These are phyloP conservation scores for Apostichopus leukothele DNA, from an alignment of 53 echinoderm and acorn worm species.

Conservation along the genomic window DNA sequence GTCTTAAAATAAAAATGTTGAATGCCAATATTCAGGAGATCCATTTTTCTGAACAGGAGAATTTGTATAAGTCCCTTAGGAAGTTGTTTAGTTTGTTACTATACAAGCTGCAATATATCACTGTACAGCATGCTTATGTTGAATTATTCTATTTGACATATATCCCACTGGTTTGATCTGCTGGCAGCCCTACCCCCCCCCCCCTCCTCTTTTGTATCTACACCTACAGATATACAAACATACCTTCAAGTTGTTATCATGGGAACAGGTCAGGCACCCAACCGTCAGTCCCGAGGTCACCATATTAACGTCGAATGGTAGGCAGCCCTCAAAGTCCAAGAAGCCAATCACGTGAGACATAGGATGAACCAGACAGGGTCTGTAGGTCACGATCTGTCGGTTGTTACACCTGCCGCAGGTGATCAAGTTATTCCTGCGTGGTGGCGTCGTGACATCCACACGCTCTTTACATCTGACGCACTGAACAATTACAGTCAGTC, in stretches of 20 bases:
- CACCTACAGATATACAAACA: neutral
- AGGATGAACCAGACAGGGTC: constrained; percentile 78
- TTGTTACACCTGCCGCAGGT: constrained; percentile 73
- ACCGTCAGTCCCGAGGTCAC: constrained; percentile 60
- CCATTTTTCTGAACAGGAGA: no score
- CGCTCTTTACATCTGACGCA: constrained; percentile 75
- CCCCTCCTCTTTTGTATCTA: no score
- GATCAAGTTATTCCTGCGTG: constrained; percentile 60
- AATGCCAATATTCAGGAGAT: no score
- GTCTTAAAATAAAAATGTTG: no score
- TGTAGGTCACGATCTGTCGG: constrained; percentile 72
- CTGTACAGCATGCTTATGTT: no score
- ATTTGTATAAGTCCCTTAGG: no score
- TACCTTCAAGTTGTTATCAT: constrained; percentile 60
- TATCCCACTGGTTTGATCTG: no score
- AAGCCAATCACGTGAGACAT: constrained; percentile 75
- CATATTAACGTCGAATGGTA: constrained; percentile 77
- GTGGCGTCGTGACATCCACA: constrained; percentile 64
- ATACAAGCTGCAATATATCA: no score
- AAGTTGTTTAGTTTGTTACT: no score
- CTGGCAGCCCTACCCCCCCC: no score
- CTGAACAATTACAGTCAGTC: constrained; percentile 69
- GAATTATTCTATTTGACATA: no score
- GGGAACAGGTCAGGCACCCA: constrained; percentile 74
- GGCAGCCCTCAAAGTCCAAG: constrained; percentile 84